Evolutionary conservation across 1,140 invertebrate genomes (phyloP).

Genomic region (Spodoptera litura): DNA sequence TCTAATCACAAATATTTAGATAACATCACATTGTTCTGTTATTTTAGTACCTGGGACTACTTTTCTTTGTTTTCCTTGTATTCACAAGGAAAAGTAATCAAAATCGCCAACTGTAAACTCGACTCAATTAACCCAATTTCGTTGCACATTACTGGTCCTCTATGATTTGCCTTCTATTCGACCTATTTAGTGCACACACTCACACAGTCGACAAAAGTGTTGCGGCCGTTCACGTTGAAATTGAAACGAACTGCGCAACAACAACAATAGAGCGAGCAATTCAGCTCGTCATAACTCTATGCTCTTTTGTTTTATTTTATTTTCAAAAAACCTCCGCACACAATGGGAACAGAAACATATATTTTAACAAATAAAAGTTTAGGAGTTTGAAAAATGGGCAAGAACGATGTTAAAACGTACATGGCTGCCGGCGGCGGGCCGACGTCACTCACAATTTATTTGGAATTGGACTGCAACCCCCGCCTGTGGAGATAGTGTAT

Average conservation of each 20-base stretch:
- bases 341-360: conserved; percentile 30
- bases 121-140: not conserved
- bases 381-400: conserved; percentile 38
- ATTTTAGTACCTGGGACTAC: too few relatives aligned
- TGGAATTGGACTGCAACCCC: conserved; percentile 15
- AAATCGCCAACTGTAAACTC: not conserved
- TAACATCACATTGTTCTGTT: too few relatives aligned
- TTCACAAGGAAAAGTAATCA: not conserved
- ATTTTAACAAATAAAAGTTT: conserved; percentile 43
- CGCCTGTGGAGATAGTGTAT: conserved; percentile 18
- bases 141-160: not conserved
- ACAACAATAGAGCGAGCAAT: conserved; percentile 36
- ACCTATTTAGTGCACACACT: not conserved
- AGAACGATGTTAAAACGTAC: conserved; percentile 24
- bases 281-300: conserved; percentile 24
- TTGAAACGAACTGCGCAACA: conserved; percentile 15
- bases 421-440: not conserved
- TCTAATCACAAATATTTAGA: too few relatives aligned
- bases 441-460: conserved; percentile 28
- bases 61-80: too few relatives aligned
- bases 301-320: conserved; percentile 35
- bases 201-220: conserved; percentile 11
- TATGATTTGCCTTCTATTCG: conserved; percentile 14
- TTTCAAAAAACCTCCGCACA: conserved; percentile 37
- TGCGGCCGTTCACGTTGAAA: conserved; percentile 6